Percentiles rank a stretch among this genome's conserved stretches.
These are phyloP conservation scores for Netelia melanura DNA, from an alignment of 2,888 invertebrate species.

Conservation along the genomic window DNA sequence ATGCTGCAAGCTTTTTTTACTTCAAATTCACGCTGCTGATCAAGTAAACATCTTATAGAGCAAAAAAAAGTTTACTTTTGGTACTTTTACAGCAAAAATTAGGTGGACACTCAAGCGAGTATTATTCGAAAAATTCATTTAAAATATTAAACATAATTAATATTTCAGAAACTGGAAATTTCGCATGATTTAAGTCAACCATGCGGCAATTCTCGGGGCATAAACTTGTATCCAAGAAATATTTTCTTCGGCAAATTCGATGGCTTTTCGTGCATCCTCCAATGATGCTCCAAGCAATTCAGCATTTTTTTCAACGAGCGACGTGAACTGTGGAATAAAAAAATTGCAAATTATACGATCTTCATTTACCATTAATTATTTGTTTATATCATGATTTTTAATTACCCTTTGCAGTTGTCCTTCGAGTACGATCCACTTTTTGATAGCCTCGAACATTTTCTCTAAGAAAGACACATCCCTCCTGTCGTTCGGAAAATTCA, in stretches of 20 bases:
- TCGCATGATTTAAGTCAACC: constrained; percentile 18
- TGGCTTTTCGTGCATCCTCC: constrained; percentile 66
- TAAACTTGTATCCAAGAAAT: constrained; percentile 73
- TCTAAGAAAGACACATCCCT: constrained; percentile 72
- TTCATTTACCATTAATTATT: background rate
- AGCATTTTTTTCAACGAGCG: constrained; percentile 68
- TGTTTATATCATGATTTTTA: background rate
- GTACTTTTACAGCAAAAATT: too few species aligned
- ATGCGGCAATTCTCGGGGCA: constrained; percentile 64
- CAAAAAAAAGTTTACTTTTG: too few species aligned
- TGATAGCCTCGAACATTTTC: constrained; percentile 73
- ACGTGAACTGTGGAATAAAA: constrained; percentile 71
- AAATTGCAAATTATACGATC: constrained; percentile 9
- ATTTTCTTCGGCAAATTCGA: constrained; percentile 66
- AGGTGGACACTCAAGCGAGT: too few species aligned
- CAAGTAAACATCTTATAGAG: too few species aligned
- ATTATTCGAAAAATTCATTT: background rate
- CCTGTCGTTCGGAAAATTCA: constrained; percentile 60
- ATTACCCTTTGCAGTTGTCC: constrained; percentile 75
- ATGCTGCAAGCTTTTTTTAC: too few species aligned
- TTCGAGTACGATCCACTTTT: constrained; percentile 70
- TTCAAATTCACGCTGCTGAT: too few species aligned
- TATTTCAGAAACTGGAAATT: background rate
- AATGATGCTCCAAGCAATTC: constrained; percentile 66
- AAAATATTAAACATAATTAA: background rate